Evolutionary conservation across 2,113 vertebrate species (phyloP).

Genomic region (Gymnarchus niloticus): DNA sequence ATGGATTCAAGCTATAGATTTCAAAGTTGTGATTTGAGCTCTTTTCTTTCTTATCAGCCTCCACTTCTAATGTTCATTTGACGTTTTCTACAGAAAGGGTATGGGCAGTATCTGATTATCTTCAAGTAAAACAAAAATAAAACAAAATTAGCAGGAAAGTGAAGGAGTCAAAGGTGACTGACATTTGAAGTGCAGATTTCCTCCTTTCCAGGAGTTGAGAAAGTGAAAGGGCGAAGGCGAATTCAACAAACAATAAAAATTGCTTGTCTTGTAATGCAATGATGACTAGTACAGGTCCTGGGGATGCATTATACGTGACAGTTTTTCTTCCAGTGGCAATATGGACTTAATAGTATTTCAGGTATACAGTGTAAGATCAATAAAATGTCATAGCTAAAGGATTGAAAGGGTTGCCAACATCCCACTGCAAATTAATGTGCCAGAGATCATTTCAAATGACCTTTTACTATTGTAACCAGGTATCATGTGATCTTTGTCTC

Average conservation of each 20-base stretch:
- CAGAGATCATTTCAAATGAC: neutral
- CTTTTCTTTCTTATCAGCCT: slow-evolving; percentile 38
- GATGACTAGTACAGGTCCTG: neutral
- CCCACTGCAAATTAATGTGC: neutral
- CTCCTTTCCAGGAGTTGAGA: neutral
- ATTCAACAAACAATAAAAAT: slow-evolving; percentile 8
- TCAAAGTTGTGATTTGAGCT: slow-evolving; percentile 16
- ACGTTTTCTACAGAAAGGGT: neutral
- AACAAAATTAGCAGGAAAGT: neutral
- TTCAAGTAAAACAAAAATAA: slow-evolving; percentile 10
- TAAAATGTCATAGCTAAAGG: slow-evolving; percentile 3
- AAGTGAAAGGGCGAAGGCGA: neutral
- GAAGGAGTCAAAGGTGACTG: slow-evolving; percentile 5
- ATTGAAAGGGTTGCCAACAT: slow-evolving; percentile 1
- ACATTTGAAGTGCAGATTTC: neutral
- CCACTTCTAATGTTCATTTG: slow-evolving; percentile 19
- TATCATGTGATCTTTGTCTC: neutral
- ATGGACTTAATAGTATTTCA: slow-evolving; percentile 9
- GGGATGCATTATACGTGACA: neutral
- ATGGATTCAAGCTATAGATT: slow-evolving; percentile 22
- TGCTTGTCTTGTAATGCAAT: neutral
- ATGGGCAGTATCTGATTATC: neutral
- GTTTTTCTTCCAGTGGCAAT: slow-evolving; percentile 6
- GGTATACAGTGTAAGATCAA: neutral
- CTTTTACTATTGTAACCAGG: neutral